Evolutionary conservation across 2,113 vertebrate genomes (phyloP), one percentile per base, ranked within the genome.

Genomic region (Archilochus colubris): DNA sequence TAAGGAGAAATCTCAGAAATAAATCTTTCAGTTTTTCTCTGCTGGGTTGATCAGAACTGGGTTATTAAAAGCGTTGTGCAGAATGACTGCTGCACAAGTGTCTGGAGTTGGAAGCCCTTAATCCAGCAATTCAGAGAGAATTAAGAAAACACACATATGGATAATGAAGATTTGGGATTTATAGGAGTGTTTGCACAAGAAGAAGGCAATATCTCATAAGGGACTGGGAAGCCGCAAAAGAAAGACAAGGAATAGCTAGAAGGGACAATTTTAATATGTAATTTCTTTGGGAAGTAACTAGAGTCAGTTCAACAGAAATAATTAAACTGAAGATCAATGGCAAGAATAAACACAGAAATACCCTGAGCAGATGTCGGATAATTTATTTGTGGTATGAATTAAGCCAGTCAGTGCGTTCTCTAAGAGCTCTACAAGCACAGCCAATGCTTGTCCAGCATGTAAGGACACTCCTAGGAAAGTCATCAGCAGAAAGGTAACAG

Each of bases 131-230:
- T 89, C 68, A 80, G 11, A 59, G 17, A 44, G 44, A 91, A 82
- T 91, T 94, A 95, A 93, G 59, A 95, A 97, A 95, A 89, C 16
- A 86, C 55, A 96, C 62, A 88, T 40, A 44, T 8, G 44, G 64
- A 33, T 93, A 86, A 2, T 6, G 44, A 51, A 69, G 88, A 73
- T 9, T 62, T 48, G 79, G 86, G 89, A 80, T 95, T 84, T 89
- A 74, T 44, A 61, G n/a, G 50, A 91, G 44, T 74, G 46, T 83
- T 93, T 94, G 85, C 55, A 74, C 58, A 88, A 87, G 48, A 90
- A 64, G 28, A 4, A 1, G 19, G 83, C 77, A 78, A 46, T 82
- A 81, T 81, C 72, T 90, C 82, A 78, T 82, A 63, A 72, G 95
- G 82, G 81, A 94, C 44, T 77, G 51, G 82, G 75, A 84, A 81